A percentile compares a stretch with the other conserved stretches of the same genome.
Evolutionary conservation across 2,113 vertebrate genomes (phyloP).

Genomic region (Leucosticte australis): DNA sequence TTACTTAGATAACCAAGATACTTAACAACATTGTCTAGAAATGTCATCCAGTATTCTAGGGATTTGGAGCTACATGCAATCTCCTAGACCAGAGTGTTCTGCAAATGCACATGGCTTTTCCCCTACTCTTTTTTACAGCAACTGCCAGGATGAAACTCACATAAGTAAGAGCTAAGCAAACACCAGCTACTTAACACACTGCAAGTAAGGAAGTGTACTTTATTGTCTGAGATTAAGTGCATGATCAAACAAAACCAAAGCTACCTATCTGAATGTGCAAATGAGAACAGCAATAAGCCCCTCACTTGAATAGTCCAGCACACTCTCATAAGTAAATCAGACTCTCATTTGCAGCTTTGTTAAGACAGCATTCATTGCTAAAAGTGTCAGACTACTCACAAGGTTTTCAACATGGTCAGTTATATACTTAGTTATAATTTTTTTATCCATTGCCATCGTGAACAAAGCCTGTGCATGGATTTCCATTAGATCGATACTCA

Average conservation of each 20-base stretch:
- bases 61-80: background rate
- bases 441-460: background rate
- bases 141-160: background rate
- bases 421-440: background rate
- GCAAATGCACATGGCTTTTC: background rate
- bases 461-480: background rate
- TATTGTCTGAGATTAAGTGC: background rate
- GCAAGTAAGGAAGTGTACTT: background rate
- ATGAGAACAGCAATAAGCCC: background rate
- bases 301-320: accelerated
- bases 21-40: background rate
- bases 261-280: background rate
- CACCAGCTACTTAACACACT: background rate
- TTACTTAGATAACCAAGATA: background rate
- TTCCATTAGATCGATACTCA: background rate
- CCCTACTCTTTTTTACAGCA: background rate
- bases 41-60: background rate
- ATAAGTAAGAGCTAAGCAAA: background rate
- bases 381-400: accelerated
- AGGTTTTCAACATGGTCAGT: background rate
- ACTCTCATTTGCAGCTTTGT: background rate
- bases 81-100: background rate
- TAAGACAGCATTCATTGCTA: background rate
- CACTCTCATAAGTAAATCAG: background rate
- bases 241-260: background rate